These are phyloP conservation scores for Camelus dromedarius DNA, from an alignment of 2,113 vertebrate species.

Conservation along the genomic window DNA sequence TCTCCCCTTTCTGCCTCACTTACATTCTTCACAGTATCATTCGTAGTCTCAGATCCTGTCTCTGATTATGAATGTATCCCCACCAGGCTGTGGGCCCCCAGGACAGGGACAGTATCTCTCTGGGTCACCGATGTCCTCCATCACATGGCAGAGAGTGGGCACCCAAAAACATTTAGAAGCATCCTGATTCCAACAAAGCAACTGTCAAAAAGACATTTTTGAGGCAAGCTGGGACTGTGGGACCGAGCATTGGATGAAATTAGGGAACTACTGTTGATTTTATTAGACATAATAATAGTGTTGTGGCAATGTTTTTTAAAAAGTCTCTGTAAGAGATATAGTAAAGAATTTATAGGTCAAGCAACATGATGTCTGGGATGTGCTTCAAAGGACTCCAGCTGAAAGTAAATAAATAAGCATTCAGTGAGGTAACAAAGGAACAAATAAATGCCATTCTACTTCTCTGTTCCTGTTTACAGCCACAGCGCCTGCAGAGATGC, in stretches of 20 bases:
- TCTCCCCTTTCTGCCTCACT: background rate
- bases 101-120: background rate
- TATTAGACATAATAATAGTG: background rate
- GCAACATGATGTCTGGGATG: background rate
- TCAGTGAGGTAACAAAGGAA: slow-evolving; percentile 27
- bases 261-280: background rate
- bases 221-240: background rate
- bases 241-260: background rate
- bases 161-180: background rate
- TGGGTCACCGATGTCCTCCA: background rate
- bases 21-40: background rate
- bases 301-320: background rate
- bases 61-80: background rate
- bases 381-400: slow-evolving; percentile 53
- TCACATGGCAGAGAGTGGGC: background rate
- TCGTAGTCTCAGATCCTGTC: background rate
- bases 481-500: slow-evolving; percentile 68
- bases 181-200: background rate
- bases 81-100: background rate
- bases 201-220: background rate
- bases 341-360: slow-evolving; percentile 51
- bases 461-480: slow-evolving; percentile 68
- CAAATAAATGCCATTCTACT: slow-evolving; percentile 54
- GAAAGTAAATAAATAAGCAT: slow-evolving; percentile 55
- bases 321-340: background rate